Base-by-base conservation (phyloP, 2,888 invertebrate genomes). In the Shargacucullia verbasci region DNA sequence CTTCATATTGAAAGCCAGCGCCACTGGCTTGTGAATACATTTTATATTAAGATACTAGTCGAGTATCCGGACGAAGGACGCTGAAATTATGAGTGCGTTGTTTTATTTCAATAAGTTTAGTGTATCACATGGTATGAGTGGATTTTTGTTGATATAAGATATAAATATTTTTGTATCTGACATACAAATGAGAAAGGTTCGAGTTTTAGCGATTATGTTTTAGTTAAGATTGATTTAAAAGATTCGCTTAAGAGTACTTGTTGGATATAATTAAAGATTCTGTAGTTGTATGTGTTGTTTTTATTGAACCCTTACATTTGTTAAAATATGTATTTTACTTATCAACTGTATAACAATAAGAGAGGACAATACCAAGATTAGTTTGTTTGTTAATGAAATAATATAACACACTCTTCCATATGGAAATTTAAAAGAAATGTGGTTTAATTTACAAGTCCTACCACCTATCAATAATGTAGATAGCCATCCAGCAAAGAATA, bases 201-300 rank as follows among this genome's bases (percentile, higher is more conserved):
- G 81, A 87, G 83, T 86, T 85, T 86, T 89, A 91, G 89, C 82
- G 82, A 88, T 90, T 89, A 90, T 84, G 85, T 88, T 86, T 86
- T 89, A 91, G 84, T 89, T 91, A 91, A 87, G 89, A 85, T 86
- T 87, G 85, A 85, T 82, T 79, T 87, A 87, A 89, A 89, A 88
- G 77, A 87, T 87, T 73, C 79, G 90, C 92, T 90, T 92, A 92
- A 91, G 89, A 90, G 87, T 91, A 90, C 85, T 90, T 91, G 91
- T 92, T 92, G 91, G 88, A 92, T 87, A 86, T 88, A 87, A 92
- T 90, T 88, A 91, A 92, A 91, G 87, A 89, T 90, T 88, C 89
- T 86, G 90, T 91, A 90, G 90, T 88, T 90, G 65, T 81, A 80
- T 45, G 63, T 68, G 65, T 73, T 76, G 72, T 70, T 81, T 77